Evolutionary conservation across 2,113 vertebrate species (phyloP), one percentile per base, ranked within the genome.

Genomic region (Silurus asotus): DNA sequence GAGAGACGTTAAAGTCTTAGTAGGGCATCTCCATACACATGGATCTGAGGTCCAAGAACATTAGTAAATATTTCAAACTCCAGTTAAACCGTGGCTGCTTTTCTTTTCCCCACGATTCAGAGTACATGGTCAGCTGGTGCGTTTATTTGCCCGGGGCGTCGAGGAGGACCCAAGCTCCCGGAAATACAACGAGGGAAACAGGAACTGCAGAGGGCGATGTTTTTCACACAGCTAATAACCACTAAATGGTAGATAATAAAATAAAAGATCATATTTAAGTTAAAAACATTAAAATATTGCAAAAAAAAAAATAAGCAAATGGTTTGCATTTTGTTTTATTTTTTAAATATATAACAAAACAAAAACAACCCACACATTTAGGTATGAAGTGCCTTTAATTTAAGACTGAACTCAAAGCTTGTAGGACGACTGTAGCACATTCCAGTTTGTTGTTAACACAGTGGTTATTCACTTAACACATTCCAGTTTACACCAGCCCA

Each of bases 101-200:
- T 23, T 59, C 9, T 79, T 20, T 59, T 62, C 49, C 58, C 37
- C 37, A 37, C 37, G 2, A 37, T 37, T 37, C 82, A 96, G 96
- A 91, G 91, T 96, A 72, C 96, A 96, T 0, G 91, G 94, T 28
- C 95, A 95, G 92, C 90, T 96, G 88, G 94, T 96, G 17, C 93
- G 91, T 83, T 93, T 96, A 48, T 96, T 96, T 64, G 95, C 96
- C 48, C 88, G 96, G n/a, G 96, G 96, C 58, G 95, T 96, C 1
- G 96, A 96, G 88, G 93, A 94, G 4, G 77, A 72, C 56, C 67
- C 85, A 6, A 81, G 87, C 0, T 4, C 76, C 28, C 65, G 82
- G 6, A 70, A 37, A 80, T 80, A 86, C 79, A 69, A 19, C 19
- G 70, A 89, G 45, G 84, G 84, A 83, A 83, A 17, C 11, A 82